Evolutionary conservation across 2,888 invertebrate genomes (phyloP).

Genomic region (Drosophila paracracens): DNA sequence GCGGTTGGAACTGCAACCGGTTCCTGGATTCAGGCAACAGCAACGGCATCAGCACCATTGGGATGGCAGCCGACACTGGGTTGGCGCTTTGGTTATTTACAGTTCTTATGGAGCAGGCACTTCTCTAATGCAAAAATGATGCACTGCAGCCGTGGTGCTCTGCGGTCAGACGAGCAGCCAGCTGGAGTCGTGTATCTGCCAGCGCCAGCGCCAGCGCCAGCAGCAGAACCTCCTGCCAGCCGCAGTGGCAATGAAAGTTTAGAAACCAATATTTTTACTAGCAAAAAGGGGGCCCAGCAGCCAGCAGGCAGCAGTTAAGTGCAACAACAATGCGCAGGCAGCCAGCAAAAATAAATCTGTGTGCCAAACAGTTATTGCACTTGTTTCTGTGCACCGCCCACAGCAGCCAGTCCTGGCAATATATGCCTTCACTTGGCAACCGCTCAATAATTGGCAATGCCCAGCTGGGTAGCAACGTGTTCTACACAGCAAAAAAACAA

Average conservation of each 20-base stretch:
- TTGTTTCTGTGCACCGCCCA: conserved; percentile 67
- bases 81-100: conserved; percentile 61
- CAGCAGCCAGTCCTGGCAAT: conserved; percentile 58
- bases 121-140: conserved; percentile 79
- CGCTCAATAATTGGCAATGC: conserved; percentile 74
- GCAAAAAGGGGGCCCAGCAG: conserved; percentile 11
- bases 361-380: conserved; percentile 82
- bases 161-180: conserved; percentile 62
- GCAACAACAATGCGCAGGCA: conserved; percentile 23
- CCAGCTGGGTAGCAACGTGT: conserved; percentile 39
- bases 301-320: conserved; percentile 11
- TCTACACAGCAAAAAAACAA: conserved; percentile 3
- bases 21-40: conserved; percentile 13
- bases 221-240: conserved; percentile 42
- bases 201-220: conserved; percentile 10
- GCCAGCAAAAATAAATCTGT: conserved; percentile 74
- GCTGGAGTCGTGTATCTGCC: conserved; percentile 36
- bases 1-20: conserved; percentile 60
- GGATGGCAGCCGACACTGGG: conserved; percentile 35
- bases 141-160: conserved; percentile 63
- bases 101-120: conserved; percentile 69
- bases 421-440: conserved; percentile 69
- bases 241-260: conserved; percentile 76
- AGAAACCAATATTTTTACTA: conserved; percentile 72
- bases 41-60: conserved; percentile 39